Percentiles rank a stretch among this genome's conserved stretches.
Conservation (phyloP, 1,140 invertebrate species). For the Aphis gossypii region DNA sequence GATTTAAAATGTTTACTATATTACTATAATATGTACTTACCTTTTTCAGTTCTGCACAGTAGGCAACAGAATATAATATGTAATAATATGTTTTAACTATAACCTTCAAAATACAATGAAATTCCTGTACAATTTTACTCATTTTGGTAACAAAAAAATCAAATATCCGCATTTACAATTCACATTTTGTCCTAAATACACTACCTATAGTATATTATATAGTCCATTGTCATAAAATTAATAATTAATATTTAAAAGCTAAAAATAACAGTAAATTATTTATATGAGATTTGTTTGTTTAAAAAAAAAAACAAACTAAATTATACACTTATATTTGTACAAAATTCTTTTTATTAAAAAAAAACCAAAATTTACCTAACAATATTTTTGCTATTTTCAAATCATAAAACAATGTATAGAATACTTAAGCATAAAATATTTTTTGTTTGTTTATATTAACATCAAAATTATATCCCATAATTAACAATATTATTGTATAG, state of each 20-base stretch:
- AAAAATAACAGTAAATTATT: conserved; percentile 14
- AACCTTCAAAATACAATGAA: conserved; percentile 46
- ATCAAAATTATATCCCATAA: too few relatives aligned
- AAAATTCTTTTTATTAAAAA: not conserved
- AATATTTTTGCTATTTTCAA: not conserved
- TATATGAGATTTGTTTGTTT: not conserved
- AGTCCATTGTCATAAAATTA: conserved; percentile 39
- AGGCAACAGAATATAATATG: not conserved
- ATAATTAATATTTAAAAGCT: conserved; percentile 38
- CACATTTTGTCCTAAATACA: not conserved
- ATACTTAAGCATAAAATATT: not conserved
- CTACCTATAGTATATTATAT: not conserved
- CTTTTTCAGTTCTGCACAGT: not conserved
- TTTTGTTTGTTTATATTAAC: not conserved
- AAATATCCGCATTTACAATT: conserved; percentile 34
- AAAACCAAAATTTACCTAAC: not conserved
- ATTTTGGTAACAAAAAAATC: conserved; percentile 10
- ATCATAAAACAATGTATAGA: not conserved
- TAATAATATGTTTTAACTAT: conserved; percentile 35
- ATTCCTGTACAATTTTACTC: conserved; percentile 39
- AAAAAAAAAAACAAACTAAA: not conserved
- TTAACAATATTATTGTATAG: not conserved
- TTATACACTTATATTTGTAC: not conserved
- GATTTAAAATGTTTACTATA: not conserved
- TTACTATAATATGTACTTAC: not conserved